phyloP scores from a whole-genome alignment of 1,140 invertebrate species.

The Brachionus rotundiformis region DNA sequence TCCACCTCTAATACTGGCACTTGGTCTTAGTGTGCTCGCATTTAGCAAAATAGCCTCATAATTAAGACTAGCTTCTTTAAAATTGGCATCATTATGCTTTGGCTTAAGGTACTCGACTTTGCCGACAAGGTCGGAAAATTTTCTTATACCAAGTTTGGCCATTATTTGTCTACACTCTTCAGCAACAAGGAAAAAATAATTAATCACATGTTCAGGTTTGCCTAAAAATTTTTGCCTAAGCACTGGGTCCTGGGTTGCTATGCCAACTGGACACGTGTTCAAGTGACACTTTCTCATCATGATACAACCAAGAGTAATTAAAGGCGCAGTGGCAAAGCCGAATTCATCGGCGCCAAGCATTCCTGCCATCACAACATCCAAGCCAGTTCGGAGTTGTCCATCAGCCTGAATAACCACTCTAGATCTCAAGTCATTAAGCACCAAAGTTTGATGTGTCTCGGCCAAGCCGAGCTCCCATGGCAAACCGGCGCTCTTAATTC shows the following conservation, averaged over 20 bases:
- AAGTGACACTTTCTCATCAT: constrained; percentile 99
- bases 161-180: constrained; percentile 89
- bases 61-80: constrained; percentile 69
- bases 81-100: constrained; percentile 66
- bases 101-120: constrained; percentile 78
- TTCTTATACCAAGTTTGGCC: constrained; percentile 83
- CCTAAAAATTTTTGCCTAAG: constrained; percentile 93
- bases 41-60: constrained; percentile 81
- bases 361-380: constrained; percentile 91
- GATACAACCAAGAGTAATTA: constrained; percentile 94
- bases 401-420: constrained; percentile 85
- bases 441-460: constrained; percentile 91
- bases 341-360: constrained; percentile 95
- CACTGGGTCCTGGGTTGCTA: constrained; percentile 89
- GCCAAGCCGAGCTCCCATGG: constrained; percentile 96
- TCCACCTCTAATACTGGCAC: constrained; percentile 86
- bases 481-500: constrained; percentile 84
- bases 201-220: constrained; percentile 94
- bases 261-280: constrained; percentile 97
- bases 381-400: constrained; percentile 53
- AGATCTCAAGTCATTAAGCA: constrained; percentile 90
- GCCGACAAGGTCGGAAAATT: constrained; percentile 89
- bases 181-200: constrained; percentile 94
- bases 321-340: constrained; percentile 94
- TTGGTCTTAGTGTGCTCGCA: constrained; percentile 82